Evolutionary conservation across 2,797 vertebrate species (phyloP).

Genomic region (Peromyscus nudipes): DNA sequence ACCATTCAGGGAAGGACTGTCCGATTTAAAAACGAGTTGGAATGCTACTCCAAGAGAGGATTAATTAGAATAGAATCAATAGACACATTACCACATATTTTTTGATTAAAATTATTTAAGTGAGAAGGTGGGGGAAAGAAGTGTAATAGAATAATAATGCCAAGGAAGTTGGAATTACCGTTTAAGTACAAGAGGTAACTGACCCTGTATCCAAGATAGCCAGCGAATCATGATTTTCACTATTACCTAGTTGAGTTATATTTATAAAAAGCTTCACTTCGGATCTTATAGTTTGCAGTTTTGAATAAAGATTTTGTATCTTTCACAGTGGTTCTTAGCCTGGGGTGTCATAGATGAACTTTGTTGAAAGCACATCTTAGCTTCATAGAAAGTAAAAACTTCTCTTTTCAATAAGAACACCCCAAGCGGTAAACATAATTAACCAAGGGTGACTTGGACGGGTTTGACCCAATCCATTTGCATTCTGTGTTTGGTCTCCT

Average conservation of each 20-base stretch:
- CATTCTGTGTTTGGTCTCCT: neutral
- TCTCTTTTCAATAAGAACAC: constrained; percentile 15
- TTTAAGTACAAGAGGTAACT: neutral
- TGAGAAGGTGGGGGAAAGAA: constrained; percentile 56
- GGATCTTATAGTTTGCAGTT: neutral
- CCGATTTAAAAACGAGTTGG: constrained; percentile 30
- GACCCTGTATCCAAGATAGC: neutral
- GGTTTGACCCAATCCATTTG: neutral
- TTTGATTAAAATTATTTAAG: neutral
- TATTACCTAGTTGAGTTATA: neutral
- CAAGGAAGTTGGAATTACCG: neutral
- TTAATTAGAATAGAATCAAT: constrained; percentile 57
- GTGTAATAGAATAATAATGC: constrained; percentile 1
- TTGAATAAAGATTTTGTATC: constrained; percentile 15
- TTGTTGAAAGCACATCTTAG: constrained; percentile 33
- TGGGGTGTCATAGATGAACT: neutral
- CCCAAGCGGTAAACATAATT: neutral
- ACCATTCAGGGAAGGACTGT: constrained; percentile 2
- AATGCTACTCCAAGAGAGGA: constrained; percentile 33
- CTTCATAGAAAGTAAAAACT: constrained; percentile 41
- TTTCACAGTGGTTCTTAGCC: constrained; percentile 33
- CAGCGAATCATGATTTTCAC: neutral
- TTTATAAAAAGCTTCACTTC: constrained; percentile 14
- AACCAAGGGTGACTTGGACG: neutral
- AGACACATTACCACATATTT: neutral